Evolutionary conservation across 2,888 invertebrate genomes (phyloP), one percentile per base, ranked within the genome.

Genomic region (Formica aserva): DNA sequence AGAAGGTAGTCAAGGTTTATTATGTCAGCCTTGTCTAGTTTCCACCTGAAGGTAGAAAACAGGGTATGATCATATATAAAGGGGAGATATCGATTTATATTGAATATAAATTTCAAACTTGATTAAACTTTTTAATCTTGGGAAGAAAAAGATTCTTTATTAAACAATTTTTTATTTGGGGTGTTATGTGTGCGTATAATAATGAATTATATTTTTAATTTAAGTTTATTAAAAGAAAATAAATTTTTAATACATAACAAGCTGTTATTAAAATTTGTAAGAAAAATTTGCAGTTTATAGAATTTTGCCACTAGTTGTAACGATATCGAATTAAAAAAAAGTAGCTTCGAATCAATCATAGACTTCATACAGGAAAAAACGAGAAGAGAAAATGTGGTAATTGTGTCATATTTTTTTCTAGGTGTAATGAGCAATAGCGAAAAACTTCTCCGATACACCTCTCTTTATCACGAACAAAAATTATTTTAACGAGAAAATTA

Each of bases 41-140:
- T 45, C 26, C 6, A 35, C 18, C 29, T 63, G 32, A 63, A 45
- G 5, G 9, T 75, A 26, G 32, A 45, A 62, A 41, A 29, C 9
- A 15, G 38, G 26, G 29, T 75, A 22, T 32, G 3, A 22, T 32
- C 52, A n/a, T 5, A 48, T 48, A 18, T 45, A 22, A 41, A 75
- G 13, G 26, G 13, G 3, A 45, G 13, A 41, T 26, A 72, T 75
- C 3, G 63, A 63, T 74, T 74, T 74, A 18, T 48, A 60, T 74
- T n/a, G 29, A 41, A 62, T 13, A 62, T 29, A 26, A 41, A 29
- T 62, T 74, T 62, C 29, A 45, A 74, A 62, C 29, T 45, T 8
- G 41, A 41, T 29, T 41, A 15, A 60, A 29, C 38, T 18, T 72
- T 62, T 18, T 55, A 45, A 71, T 41, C 9, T 45, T 29, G 13